Percentiles rank a stretch among this genome's conserved stretches.
These are phyloP conservation scores for Papilio polyxenes DNA, from an alignment of 1,140 invertebrate species.

Conservation along the genomic window DNA sequence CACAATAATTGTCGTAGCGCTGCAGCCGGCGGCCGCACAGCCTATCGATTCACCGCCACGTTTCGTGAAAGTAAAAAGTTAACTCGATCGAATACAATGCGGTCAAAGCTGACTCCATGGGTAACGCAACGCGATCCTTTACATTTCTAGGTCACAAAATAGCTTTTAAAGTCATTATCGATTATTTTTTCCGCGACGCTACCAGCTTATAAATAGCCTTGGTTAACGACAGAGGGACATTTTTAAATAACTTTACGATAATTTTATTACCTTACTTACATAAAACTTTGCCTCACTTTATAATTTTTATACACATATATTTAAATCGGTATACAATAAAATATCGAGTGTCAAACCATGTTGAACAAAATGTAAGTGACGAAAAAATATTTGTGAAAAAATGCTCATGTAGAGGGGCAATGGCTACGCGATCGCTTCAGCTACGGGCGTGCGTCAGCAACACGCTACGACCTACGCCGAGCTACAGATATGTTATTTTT, in stretches of 20 bases:
- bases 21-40: conserved; percentile 71
- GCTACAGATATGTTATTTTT: conserved; percentile 17
- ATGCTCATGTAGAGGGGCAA: conserved; percentile 22
- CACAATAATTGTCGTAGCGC: conserved; percentile 75
- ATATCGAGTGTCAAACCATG: neutral
- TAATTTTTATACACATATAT: neutral
- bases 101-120: conserved; percentile 60
- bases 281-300: neutral
- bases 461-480: conserved; percentile 46
- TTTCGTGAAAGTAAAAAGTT: conserved; percentile 78
- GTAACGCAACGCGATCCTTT: conserved; percentile 65
- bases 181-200: conserved; percentile 51
- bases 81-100: conserved; percentile 76
- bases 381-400: neutral
- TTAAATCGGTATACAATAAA: neutral
- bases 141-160: conserved; percentile 72
- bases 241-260: conserved; percentile 9
- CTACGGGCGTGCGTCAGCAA: conserved; percentile 47
- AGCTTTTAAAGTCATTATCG: conserved; percentile 68
- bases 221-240: conserved; percentile 27
- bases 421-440: conserved; percentile 48
- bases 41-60: conserved; percentile 73
- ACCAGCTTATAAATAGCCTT: conserved; percentile 51
- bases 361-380: neutral
- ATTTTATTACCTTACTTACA: neutral